Percentiles rank a stretch among this genome's conserved stretches.
Conservation (phyloP, 1,140 invertebrate species). For the Theocolax elegans region DNA sequence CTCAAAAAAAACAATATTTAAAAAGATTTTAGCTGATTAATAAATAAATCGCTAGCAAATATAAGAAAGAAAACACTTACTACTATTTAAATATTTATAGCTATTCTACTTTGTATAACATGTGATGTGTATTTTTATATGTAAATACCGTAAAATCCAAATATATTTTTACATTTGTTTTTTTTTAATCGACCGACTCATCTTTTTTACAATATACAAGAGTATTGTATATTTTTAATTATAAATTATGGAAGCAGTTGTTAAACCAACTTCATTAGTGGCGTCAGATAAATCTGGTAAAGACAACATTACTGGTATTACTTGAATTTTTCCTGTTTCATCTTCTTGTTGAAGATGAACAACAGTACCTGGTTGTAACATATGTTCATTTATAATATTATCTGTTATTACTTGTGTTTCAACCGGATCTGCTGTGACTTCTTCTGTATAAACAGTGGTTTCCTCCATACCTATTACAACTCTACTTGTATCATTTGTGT, state of each 20-base stretch:
- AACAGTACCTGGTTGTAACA: conserved; percentile 57
- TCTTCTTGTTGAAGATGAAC: conserved; percentile 60
- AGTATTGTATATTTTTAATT: too few relatives aligned
- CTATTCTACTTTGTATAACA: too few relatives aligned
- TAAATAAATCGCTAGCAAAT: conserved; percentile 24
- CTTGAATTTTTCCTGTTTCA: conserved; percentile 62
- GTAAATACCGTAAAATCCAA: too few relatives aligned
- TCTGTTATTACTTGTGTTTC: conserved; percentile 59
- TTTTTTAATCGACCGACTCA: too few relatives aligned
- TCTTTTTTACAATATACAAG: too few relatives aligned
- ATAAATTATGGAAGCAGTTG: conserved; percentile 64
- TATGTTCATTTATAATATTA: conserved; percentile 58
- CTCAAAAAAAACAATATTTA: too few relatives aligned
- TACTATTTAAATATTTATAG: too few relatives aligned
- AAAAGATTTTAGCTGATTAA: conserved; percentile 36
- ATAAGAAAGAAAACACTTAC: conserved; percentile 7
- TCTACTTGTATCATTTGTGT: conserved; percentile 50
- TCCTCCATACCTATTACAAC: conserved; percentile 61
- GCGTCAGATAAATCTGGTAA: conserved; percentile 61
- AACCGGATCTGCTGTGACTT: conserved; percentile 61
- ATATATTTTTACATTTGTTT: too few relatives aligned
- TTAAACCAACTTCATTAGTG: conserved; percentile 59
- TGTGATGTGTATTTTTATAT: too few relatives aligned
- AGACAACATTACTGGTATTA: conserved; percentile 63
- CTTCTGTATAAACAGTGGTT: conserved; percentile 62